Evolutionary conservation across 2,888 invertebrate species (phyloP).

Genomic region (Brachylomia viminalis): DNA sequence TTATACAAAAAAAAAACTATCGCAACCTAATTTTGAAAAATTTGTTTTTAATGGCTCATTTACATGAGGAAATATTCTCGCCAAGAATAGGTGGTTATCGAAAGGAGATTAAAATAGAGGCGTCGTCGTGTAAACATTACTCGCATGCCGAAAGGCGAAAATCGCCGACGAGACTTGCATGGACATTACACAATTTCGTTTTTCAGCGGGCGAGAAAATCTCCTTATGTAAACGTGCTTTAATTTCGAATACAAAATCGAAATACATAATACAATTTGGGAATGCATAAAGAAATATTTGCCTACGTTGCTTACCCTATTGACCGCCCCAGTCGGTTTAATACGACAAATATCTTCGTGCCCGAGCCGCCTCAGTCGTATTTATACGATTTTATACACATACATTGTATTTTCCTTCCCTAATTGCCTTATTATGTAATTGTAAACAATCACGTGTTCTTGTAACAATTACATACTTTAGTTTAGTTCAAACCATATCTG

Average conservation of each 20-base stretch:
- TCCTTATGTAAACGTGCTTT: neutral
- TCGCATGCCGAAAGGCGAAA: neutral
- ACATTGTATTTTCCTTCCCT: neutral
- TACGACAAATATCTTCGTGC: too few relatives aligned
- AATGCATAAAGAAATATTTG: constrained; percentile 41
- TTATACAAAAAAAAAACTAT: constrained; percentile 14
- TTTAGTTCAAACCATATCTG: neutral
- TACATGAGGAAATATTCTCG: neutral
- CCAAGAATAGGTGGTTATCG: neutral
- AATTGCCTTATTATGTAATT: neutral
- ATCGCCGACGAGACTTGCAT: neutral
- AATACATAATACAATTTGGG: constrained; percentile 21
- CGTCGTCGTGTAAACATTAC: neutral
- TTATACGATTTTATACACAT: too few relatives aligned
- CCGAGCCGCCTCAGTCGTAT: too few relatives aligned
- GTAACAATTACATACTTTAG: neutral
- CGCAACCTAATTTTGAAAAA: constrained; percentile 23
- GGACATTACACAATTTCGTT: neutral
- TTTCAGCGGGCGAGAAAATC: neutral
- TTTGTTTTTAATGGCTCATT: neutral
- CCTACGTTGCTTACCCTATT: neutral
- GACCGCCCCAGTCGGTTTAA: too few relatives aligned
- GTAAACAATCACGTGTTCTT: neutral
- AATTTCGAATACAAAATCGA: neutral
- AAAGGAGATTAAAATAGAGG: neutral